These are phyloP conservation scores for Tinea trinotella DNA, from an alignment of 2,888 invertebrate genomes.

Conservation along the genomic window DNA sequence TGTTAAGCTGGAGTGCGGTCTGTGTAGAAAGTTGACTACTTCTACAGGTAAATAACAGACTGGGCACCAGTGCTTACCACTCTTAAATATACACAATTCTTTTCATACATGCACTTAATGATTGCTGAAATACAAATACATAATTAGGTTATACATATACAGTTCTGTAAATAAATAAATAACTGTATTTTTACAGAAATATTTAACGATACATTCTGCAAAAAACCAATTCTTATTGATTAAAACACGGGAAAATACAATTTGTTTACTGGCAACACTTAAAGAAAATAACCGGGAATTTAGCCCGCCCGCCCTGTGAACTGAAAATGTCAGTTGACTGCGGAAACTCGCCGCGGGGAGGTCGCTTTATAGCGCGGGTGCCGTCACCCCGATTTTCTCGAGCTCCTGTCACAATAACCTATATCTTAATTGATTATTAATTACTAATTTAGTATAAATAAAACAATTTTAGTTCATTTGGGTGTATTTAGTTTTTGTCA, in stretches of 20 bases:
- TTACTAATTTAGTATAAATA: neutral
- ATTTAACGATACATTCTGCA: too few relatives aligned
- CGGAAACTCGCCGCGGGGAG: constrained; percentile 35
- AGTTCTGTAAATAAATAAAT: too few relatives aligned
- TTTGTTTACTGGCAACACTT: constrained; percentile 38
- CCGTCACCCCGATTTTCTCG: constrained; percentile 23
- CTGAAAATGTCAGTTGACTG: constrained; percentile 45
- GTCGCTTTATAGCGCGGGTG: constrained; percentile 20
- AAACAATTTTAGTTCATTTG: constrained; percentile 7
- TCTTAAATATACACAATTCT: too few relatives aligned
- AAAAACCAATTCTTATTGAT: constrained; percentile 15
- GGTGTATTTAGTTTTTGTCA: neutral
- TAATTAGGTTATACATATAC: too few relatives aligned
- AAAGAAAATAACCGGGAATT: constrained; percentile 42
- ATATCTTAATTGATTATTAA: constrained; percentile 6
- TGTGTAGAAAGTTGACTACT: too few relatives aligned
- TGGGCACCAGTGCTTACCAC: too few relatives aligned
- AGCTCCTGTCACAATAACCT: constrained; percentile 30
- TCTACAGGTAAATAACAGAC: too few relatives aligned
- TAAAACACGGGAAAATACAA: constrained; percentile 28
- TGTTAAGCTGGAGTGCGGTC: too few relatives aligned
- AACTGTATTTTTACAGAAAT: too few relatives aligned
- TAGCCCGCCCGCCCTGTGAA: constrained; percentile 26
- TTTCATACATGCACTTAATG: too few relatives aligned
- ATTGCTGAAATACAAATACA: too few relatives aligned